Evolutionary conservation across 2,113 vertebrate genomes (phyloP).

Genomic region (Tragelaphus strepsiceros): DNA sequence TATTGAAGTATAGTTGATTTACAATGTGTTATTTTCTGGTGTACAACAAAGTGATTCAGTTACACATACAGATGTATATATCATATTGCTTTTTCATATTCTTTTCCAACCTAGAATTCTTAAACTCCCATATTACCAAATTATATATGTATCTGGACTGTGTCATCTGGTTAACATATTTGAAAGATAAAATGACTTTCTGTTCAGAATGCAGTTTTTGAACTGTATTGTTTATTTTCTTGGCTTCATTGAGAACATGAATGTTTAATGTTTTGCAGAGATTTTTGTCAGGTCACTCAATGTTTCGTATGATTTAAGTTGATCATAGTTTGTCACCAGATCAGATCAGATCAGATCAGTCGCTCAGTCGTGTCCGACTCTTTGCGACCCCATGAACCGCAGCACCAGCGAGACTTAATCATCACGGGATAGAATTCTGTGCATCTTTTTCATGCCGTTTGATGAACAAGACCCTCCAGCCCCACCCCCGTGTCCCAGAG

Average conservation of each 20-base stretch:
- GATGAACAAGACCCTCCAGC: not conserved
- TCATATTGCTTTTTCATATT: not conserved
- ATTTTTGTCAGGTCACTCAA: not conserved
- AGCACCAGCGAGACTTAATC: conserved; percentile 2
- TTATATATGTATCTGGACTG: not conserved
- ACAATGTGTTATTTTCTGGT: not conserved
- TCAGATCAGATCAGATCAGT: too few relatives aligned
- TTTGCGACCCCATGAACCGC: too few relatives aligned
- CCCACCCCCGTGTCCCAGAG: not conserved
- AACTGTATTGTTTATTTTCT: not conserved
- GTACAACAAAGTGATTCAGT: not conserved
- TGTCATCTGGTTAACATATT: not conserved
- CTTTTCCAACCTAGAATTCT: not conserved
- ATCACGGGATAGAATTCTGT: not conserved
- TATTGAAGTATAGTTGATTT: not conserved
- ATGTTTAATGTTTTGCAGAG: not conserved
- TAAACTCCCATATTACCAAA: not conserved
- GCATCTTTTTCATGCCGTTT: conserved; percentile 45
- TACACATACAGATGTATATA: not conserved
- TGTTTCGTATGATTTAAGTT: conserved; percentile 12
- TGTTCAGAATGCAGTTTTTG: conserved; percentile 28
- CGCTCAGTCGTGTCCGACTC: too few relatives aligned
- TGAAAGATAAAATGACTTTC: not conserved
- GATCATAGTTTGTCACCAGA: conserved; percentile 27
- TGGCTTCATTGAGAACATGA: not conserved